phyloP scores from a whole-genome alignment of 2,113 vertebrate species.

The Ginglymostoma cirratum region DNA sequence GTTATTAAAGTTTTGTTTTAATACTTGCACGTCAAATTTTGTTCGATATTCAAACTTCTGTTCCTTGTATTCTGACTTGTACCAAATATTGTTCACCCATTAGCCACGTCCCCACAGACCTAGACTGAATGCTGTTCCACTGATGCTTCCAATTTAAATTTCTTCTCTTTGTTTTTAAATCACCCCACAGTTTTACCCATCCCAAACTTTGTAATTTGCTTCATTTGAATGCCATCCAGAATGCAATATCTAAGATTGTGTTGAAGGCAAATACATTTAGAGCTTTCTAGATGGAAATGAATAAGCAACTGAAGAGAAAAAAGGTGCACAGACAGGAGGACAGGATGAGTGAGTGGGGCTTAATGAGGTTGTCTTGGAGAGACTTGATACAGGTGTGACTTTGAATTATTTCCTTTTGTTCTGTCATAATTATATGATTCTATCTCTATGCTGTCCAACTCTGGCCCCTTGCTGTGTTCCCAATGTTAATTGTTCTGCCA shows the following conservation, averaged over 20 bases:
- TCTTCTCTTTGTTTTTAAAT: background rate
- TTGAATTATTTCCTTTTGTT: no score
- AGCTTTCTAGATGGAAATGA: no score
- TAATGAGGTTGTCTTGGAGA: no score
- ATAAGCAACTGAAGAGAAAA: no score
- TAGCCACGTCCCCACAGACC: background rate
- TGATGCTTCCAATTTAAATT: background rate
- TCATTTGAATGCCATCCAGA: background rate
- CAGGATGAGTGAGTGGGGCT: no score
- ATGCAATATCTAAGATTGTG: no score
- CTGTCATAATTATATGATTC: no score
- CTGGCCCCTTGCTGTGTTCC: background rate
- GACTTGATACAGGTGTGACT: no score
- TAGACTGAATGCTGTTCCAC: background rate
- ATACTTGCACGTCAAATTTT: no score
- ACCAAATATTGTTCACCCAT: background rate
- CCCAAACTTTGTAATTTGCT: background rate
- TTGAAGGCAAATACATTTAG: no score
- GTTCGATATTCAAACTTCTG: background rate
- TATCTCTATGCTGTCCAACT: background rate
- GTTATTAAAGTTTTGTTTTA: no score
- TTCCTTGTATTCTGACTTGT: background rate
- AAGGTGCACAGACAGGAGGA: no score
- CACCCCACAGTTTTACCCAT: background rate
- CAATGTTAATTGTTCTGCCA: background rate